phyloP scores from a whole-genome alignment of 2,888 invertebrate species.

The Parasteatoda lunata region DNA sequence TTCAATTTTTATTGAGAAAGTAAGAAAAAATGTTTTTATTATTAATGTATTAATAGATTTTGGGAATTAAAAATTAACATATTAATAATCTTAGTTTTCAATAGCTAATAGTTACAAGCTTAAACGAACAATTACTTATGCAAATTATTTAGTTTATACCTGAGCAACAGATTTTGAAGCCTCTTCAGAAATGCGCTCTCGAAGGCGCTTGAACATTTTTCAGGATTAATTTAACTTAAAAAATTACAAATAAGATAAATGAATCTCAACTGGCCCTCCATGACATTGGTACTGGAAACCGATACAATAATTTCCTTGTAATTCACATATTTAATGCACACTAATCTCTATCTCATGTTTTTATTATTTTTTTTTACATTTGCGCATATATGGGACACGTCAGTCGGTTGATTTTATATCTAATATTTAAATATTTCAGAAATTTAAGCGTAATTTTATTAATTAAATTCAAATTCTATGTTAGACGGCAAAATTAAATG shows the following conservation, averaged over 20 bases:
- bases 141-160: slow-evolving; percentile 31
- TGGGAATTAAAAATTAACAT: too few species aligned
- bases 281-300: background rate
- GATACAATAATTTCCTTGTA: background rate
- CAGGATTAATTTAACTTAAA: background rate
- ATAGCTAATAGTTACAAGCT: too few species aligned
- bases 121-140: too few species aligned
- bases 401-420: background rate
- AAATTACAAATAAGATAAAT: background rate
- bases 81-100: too few species aligned
- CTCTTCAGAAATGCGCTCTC: slow-evolving; percentile 60
- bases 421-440: background rate
- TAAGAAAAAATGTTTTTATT: background rate
- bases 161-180: slow-evolving; percentile 63
- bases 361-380: slow-evolving; percentile 3
- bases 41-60: too few species aligned
- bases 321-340: too few species aligned
- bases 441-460: background rate
- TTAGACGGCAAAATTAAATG: too few species aligned
- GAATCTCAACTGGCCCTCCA: background rate
- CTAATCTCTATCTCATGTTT: background rate
- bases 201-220: slow-evolving; percentile 57
- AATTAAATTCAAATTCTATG: too few species aligned
- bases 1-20: background rate
- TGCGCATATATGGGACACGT: slow-evolving; percentile 50